These are phyloP conservation scores for Melipona quadrifasciata DNA, from an alignment of 1,140 invertebrate genomes.

Conservation along the genomic window DNA sequence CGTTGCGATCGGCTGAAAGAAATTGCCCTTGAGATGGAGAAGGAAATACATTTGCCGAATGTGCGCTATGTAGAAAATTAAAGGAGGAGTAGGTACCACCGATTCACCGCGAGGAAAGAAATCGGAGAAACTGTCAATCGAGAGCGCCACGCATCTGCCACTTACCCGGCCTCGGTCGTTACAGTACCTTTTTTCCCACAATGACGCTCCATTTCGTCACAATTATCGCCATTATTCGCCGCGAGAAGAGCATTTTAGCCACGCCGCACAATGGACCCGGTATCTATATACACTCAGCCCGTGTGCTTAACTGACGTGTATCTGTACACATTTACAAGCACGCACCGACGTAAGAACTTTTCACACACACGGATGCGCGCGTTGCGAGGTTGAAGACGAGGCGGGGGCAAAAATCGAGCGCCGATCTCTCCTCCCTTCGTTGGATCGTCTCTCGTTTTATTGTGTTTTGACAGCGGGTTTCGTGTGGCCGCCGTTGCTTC, in stretches of 20 bases:
- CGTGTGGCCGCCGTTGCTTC: slow-evolving; percentile 51
- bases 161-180: slow-evolving; percentile 73
- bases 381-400: neutral
- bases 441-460: slow-evolving; percentile 72
- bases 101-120: slow-evolving; percentile 55
- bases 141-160: slow-evolving; percentile 76
- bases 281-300: slow-evolving; percentile 59
- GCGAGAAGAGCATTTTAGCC: slow-evolving; percentile 71
- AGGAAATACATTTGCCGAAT: neutral
- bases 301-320: neutral
- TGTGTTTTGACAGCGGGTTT: slow-evolving; percentile 77
- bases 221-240: slow-evolving; percentile 77
- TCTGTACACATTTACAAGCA: neutral
- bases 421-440: slow-evolving; percentile 50
- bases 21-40: neutral
- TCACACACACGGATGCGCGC: neutral
- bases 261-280: slow-evolving; percentile 66
- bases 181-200: slow-evolving; percentile 71
- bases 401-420: slow-evolving; percentile 38
- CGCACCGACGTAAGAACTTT: neutral
- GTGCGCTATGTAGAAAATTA: neutral
- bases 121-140: slow-evolving; percentile 77
- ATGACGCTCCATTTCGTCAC: slow-evolving; percentile 77
- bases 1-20: too few relatives aligned
- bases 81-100: neutral